Conservation (phyloP, 2,113 vertebrate species). For the Phylloscopus trochilus region DNA sequence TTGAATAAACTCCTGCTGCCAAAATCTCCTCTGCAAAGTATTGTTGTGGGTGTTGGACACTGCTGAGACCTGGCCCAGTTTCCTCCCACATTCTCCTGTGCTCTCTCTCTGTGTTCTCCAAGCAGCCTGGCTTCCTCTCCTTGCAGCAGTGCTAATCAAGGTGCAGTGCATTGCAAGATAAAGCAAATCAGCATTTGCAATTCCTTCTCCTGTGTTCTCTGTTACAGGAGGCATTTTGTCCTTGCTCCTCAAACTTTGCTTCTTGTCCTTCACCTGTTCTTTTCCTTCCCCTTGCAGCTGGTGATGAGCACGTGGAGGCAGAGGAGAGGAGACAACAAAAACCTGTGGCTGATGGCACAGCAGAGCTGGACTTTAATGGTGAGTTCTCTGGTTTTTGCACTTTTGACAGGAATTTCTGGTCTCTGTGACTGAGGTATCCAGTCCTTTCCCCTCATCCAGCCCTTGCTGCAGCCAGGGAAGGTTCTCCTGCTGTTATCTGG, state of each 20-base stretch:
- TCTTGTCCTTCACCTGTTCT: background rate
- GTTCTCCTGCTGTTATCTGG: background rate
- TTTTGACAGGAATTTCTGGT: background rate
- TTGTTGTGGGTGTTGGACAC: background rate
- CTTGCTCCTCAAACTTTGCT: background rate
- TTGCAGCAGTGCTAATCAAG: background rate
- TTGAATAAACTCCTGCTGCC: background rate
- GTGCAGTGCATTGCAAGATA: background rate
- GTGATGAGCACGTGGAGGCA: background rate
- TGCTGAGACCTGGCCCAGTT: background rate
- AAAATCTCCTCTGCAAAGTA: background rate
- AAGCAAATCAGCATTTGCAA: background rate
- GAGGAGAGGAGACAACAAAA: background rate
- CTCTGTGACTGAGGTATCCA: background rate
- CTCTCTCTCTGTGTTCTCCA: background rate
- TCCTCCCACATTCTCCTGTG: background rate
- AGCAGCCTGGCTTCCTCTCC: background rate
- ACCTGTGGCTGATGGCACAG: background rate
- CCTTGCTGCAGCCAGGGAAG: background rate
- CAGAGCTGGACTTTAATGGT: background rate
- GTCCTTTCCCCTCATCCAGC: background rate
- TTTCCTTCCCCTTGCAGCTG: background rate
- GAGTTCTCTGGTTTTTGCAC: background rate
- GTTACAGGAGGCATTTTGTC: accelerated
- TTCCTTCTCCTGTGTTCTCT: background rate